These are phyloP conservation scores for Chondrilla cf. caribensis DNA, from an alignment of 37 sponge, comb jelly and placozoan species.

Conservation along the genomic window DNA sequence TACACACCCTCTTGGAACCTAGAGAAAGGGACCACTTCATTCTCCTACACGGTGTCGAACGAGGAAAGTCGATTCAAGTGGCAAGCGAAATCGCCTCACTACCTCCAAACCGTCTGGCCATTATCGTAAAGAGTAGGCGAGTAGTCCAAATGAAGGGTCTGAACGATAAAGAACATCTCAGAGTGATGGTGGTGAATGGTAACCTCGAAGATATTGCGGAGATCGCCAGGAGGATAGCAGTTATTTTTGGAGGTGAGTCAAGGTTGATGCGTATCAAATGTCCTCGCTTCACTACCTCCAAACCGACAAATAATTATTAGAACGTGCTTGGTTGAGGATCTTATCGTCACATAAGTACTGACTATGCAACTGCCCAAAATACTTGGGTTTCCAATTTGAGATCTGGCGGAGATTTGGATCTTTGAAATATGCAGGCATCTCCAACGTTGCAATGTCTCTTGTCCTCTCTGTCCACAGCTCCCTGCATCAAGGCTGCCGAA, in stretches of 20 bases:
- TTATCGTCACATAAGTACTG: no score
- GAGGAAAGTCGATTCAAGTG: not conserved
- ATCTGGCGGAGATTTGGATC: no score
- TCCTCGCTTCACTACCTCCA: no score
- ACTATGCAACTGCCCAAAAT: no score
- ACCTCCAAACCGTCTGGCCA: not conserved
- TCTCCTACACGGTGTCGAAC: not conserved
- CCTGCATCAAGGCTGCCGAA: slow-evolving; percentile 9
- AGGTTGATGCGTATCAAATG: no score
- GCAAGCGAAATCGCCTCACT: not conserved
- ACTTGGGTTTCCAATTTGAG: no score
- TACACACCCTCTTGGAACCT: no score
- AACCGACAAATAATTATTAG: no score
- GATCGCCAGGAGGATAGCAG: not conserved
- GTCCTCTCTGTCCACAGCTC: slow-evolving; percentile 30
- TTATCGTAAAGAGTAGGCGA: not conserved
- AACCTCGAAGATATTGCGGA: not conserved
- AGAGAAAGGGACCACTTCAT: not conserved
- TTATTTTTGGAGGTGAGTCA: slow-evolving; percentile 15
- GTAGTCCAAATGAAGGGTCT: not conserved
- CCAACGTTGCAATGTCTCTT: not conserved
- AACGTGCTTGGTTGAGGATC: no score
- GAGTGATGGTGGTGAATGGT: not conserved
- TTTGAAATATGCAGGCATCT: no score
- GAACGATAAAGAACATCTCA: not conserved